These are phyloP conservation scores for Rhabdornis inornatus DNA, from an alignment of 2,113 vertebrate genomes.

Conservation along the genomic window DNA sequence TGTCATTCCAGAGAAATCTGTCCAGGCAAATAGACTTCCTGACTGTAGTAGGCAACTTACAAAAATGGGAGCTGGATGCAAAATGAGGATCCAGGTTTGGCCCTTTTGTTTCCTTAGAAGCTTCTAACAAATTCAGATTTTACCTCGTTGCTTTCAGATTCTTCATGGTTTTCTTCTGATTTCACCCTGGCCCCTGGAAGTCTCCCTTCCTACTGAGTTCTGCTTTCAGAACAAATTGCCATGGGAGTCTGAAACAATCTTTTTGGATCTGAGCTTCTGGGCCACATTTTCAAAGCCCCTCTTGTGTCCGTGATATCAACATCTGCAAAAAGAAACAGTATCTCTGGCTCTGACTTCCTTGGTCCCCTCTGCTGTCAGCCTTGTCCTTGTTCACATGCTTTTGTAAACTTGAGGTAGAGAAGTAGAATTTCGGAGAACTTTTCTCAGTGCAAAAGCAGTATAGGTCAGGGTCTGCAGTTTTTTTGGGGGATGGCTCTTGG, in stretches of 20 bases:
- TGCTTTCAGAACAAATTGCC: not conserved
- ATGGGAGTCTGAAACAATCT: not conserved
- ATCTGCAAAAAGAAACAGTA: not conserved
- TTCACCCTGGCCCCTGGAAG: not conserved
- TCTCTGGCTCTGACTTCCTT: not conserved
- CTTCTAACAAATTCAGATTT: not conserved
- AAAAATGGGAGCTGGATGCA: not conserved
- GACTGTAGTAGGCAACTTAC: not conserved
- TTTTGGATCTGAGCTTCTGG: not conserved
- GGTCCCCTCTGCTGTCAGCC: not conserved
- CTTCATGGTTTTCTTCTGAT: not conserved
- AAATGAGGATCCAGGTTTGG: not conserved
- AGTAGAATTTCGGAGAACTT: not conserved
- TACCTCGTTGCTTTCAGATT: not conserved
- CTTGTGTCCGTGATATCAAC: not conserved
- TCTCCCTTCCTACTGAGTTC: not conserved
- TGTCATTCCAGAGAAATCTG: not conserved
- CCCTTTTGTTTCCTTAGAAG: not conserved
- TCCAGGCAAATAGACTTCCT: not conserved
- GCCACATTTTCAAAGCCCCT: not conserved
- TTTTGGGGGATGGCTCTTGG: not conserved
- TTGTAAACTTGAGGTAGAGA: not conserved
- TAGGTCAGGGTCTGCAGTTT: not conserved
- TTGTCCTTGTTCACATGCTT: not conserved
- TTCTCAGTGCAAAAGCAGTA: not conserved